A percentile compares a stretch with the other conserved stretches of the same genome.
These are phyloP conservation scores for Leptodirus hochenwartii DNA, from an alignment of 2,888 invertebrate species.

Conservation along the genomic window DNA sequence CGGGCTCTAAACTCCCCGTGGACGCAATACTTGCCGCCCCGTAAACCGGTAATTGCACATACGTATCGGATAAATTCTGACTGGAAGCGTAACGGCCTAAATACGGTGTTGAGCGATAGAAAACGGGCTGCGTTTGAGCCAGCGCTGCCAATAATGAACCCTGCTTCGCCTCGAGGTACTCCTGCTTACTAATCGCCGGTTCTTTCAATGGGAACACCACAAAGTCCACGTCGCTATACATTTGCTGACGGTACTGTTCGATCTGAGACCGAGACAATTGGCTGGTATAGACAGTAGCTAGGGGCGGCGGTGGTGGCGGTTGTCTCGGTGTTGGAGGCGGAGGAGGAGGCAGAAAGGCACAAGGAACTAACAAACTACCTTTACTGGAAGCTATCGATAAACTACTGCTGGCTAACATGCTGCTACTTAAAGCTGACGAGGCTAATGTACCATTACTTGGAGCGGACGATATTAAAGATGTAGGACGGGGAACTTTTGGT, in stretches of 20 bases:
- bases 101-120: constrained; percentile 71
- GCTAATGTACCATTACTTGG: constrained; percentile 45
- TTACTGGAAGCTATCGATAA: constrained; percentile 40
- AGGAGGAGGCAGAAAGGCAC: constrained; percentile 35
- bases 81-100: constrained; percentile 63
- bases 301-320: constrained; percentile 42
- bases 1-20: constrained; percentile 40
- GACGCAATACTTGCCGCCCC: constrained; percentile 47
- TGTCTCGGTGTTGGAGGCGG: constrained; percentile 49
- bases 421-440: constrained; percentile 33
- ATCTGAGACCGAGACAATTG: constrained; percentile 58
- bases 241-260: constrained; percentile 73
- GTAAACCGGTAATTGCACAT: constrained; percentile 51
- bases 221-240: constrained; percentile 82
- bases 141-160: constrained; percentile 50
- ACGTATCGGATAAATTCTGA: constrained; percentile 60
- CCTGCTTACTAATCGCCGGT: constrained; percentile 76
- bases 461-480: constrained; percentile 28
- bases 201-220: constrained; percentile 83
- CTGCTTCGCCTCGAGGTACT: constrained; percentile 77
- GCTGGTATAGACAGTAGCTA: constrained; percentile 53
- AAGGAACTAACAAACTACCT: constrained; percentile 29
- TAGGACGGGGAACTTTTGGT: constrained; percentile 28
- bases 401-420: constrained; percentile 46
- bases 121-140: constrained; percentile 48